phyloP scores from a whole-genome alignment of 2,113 vertebrate species.

The Salvator merianae region DNA sequence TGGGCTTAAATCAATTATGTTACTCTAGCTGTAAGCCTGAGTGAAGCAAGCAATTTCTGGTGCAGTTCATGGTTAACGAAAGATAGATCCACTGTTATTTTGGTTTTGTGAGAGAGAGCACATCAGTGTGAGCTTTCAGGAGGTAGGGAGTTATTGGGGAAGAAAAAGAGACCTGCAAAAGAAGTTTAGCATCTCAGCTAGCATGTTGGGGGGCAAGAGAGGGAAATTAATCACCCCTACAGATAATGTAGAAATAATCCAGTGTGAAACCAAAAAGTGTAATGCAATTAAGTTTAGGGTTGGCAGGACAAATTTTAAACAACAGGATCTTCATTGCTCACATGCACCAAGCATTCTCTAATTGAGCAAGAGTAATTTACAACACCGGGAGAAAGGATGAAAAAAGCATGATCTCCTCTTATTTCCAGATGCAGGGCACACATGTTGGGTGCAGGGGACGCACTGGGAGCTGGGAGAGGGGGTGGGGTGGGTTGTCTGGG shows the following conservation, averaged over 20 bases:
- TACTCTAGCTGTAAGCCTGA: background rate
- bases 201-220: background rate
- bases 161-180: background rate
- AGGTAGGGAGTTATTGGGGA: background rate
- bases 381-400: conserved; percentile 20
- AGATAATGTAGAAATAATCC: background rate
- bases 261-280: background rate
- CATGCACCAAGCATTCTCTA: conserved; percentile 50
- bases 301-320: conserved; percentile 31
- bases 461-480: no score
- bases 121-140: background rate
- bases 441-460: conserved; percentile 40
- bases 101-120: no score
- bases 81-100: background rate
- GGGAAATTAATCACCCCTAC: background rate
- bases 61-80: background rate
- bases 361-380: conserved; percentile 44
- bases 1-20: background rate
- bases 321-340: conserved; percentile 35
- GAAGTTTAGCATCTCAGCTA: background rate
- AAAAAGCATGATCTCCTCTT: background rate
- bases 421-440: conserved; percentile 32
- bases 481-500: conserved; percentile 15
- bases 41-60: background rate
- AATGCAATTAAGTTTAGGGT: background rate